These are phyloP conservation scores for Scopus umbretta DNA, from an alignment of 2,113 vertebrate genomes.

Conservation along the genomic window DNA sequence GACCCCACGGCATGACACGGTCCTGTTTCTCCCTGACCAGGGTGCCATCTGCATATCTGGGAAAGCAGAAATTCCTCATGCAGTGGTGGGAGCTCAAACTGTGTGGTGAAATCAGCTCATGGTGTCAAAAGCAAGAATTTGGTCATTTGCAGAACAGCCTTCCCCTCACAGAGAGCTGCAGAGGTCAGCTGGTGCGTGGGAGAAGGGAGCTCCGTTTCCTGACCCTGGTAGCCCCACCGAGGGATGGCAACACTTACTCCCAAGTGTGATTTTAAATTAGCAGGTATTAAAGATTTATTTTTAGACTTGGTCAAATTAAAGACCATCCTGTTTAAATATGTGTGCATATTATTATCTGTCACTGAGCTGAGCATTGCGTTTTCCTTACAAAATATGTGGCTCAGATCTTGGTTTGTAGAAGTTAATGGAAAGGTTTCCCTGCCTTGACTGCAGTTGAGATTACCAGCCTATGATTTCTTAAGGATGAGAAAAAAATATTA, in stretches of 20 bases:
- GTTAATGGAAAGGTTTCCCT: neutral
- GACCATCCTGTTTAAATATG: neutral
- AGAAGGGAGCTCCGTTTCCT: neutral
- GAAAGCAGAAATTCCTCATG: neutral
- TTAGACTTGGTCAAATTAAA: neutral
- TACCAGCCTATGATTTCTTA: neutral
- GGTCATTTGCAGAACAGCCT: neutral
- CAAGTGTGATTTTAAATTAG: neutral
- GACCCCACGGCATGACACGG: accelerated
- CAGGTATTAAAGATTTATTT: neutral
- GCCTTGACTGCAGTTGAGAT: neutral
- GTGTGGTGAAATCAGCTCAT: accelerated
- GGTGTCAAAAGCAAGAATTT: neutral
- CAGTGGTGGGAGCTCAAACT: neutral
- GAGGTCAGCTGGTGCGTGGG: neutral
- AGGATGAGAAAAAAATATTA: neutral
- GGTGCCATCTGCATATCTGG: neutral
- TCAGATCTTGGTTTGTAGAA: neutral
- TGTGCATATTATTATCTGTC: neutral
- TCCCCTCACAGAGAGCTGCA: neutral
- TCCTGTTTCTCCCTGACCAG: neutral
- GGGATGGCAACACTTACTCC: neutral
- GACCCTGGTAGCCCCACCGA: neutral
- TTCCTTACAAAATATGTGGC: neutral
- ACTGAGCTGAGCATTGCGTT: neutral